These are phyloP conservation scores for Lamellibrachia luymesi DNA, from an alignment of 1,140 invertebrate species.

Conservation along the genomic window DNA sequence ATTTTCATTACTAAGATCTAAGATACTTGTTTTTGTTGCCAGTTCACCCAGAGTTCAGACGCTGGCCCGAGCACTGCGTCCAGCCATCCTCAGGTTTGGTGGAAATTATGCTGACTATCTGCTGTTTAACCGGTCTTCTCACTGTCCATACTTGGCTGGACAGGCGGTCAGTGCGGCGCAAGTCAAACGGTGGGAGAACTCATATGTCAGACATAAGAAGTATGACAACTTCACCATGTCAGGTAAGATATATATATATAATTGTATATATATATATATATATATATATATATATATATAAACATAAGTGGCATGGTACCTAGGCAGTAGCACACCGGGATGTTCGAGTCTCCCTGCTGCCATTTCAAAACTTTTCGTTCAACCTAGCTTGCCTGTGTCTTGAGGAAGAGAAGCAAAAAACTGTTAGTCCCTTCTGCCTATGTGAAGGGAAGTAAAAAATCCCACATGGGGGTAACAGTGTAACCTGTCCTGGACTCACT, in stretches of 20 bases:
- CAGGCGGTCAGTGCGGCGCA: not conserved
- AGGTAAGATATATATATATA: not conserved
- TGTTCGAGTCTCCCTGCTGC: no score
- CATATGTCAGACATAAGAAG: not conserved
- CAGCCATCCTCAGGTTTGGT: conserved; percentile 42
- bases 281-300: no score
- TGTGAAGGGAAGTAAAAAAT: no score
- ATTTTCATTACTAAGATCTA: no score
- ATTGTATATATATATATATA: not conserved
- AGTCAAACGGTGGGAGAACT: conserved; percentile 8
- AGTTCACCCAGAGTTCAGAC: conserved; percentile 36
- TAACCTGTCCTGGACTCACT: no score
- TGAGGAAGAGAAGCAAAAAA: no score
- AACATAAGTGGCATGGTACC: no score
- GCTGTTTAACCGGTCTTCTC: conserved; percentile 27
- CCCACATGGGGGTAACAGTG: no score
- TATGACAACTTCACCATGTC: conserved; percentile 14
- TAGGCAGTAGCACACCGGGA: no score
- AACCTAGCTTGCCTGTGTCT: no score
- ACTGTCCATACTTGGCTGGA: not conserved
- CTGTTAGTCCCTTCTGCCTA: no score
- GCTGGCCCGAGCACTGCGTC: conserved; percentile 38
- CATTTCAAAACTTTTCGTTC: no score
- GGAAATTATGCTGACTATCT: conserved; percentile 42
- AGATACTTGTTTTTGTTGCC: conserved; percentile 17